phyloP scores from a whole-genome alignment of 2,113 vertebrate genomes.

The Pterocles gutturalis region DNA sequence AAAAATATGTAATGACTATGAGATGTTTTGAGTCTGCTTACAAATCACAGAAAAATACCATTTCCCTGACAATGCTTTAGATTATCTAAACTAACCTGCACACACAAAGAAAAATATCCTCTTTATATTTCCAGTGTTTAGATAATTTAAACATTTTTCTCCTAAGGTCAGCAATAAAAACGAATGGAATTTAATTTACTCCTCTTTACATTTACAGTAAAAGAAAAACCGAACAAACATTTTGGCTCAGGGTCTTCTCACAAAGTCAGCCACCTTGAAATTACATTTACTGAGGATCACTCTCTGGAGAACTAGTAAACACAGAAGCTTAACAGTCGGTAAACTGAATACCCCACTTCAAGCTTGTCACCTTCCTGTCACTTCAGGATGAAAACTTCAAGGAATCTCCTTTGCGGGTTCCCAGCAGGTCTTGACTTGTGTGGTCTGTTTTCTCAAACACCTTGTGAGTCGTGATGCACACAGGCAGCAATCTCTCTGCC shows the following conservation, averaged over 20 bases:
- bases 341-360: neutral
- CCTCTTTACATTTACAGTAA: neutral
- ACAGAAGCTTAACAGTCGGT: neutral
- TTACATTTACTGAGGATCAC: neutral
- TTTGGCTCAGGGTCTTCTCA: neutral
- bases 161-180: neutral
- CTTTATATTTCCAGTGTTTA: neutral
- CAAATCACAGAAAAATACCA: neutral
- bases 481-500: neutral
- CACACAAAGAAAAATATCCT: neutral
- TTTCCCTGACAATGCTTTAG: neutral
- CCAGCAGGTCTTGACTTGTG: neutral
- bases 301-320: neutral
- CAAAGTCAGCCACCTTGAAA: slow-evolving; percentile 6
- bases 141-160: neutral
- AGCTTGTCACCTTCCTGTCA: neutral
- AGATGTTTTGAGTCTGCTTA: neutral
- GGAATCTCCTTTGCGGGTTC: neutral
- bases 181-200: neutral
- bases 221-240: neutral
- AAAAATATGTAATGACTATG: neutral
- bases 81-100: neutral
- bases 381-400: neutral
- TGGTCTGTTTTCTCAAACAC: neutral
- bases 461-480: neutral